Conservation (phyloP, 2,113 vertebrate species). For the Phodopus roborovskii region DNA sequence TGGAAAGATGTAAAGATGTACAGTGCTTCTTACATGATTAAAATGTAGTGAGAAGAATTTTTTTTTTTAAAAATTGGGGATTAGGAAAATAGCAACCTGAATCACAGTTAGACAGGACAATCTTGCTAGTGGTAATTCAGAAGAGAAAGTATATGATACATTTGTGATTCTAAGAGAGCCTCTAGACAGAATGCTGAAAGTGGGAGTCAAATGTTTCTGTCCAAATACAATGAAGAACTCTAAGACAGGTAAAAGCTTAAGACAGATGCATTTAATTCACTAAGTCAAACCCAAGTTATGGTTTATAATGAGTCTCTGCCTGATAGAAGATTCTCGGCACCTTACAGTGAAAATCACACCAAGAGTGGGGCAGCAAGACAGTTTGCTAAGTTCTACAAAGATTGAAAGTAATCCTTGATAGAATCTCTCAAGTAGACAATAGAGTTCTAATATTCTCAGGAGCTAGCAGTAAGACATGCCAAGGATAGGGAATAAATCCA, state of each 20-base stretch:
- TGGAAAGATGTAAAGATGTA: not conserved
- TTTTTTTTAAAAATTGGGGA: not conserved
- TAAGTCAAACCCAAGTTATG: slow-evolving; percentile 13
- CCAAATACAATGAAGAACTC: not conserved
- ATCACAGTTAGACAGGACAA: not conserved
- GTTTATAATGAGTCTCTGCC: not conserved
- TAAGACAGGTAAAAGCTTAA: not conserved
- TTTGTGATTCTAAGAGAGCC: not conserved
- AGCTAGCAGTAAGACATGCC: not conserved
- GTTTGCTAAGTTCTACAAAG: not conserved
- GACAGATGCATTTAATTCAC: slow-evolving; percentile 16
- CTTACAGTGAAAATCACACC: not conserved
- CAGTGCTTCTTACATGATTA: not conserved
- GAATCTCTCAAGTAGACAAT: not conserved
- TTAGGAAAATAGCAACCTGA: not conserved
- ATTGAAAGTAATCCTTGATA: not conserved
- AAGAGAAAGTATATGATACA: not conserved
- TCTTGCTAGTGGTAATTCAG: not conserved
- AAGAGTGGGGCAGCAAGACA: not conserved
- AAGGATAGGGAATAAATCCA: not conserved
- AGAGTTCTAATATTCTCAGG: not conserved
- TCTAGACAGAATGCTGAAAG: not conserved
- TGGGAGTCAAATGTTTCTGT: not conserved
- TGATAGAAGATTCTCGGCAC: not conserved
- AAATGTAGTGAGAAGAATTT: not conserved